Evolutionary conservation across 2,797 vertebrate genomes (phyloP).

Genomic region (Gymnocypris eckloni): DNA sequence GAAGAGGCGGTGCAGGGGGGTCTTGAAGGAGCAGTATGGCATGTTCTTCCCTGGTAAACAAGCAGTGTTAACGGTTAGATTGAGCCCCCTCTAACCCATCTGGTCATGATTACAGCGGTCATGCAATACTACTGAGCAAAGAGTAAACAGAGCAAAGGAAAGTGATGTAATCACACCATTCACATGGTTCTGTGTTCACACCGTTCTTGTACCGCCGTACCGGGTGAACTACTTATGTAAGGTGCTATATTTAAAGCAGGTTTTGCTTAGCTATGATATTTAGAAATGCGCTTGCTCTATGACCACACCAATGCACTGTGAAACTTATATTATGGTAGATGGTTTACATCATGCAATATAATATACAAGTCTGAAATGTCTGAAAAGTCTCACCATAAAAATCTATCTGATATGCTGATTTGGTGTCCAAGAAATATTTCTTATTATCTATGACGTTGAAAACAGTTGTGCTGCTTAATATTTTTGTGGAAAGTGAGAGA

Average conservation of each 20-base stretch:
- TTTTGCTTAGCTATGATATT: slow-evolving; percentile 35
- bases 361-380: too few relatives aligned
- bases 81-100: slow-evolving; percentile 62
- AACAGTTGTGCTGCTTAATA: background rate
- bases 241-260: slow-evolving; percentile 58
- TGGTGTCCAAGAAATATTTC: background rate
- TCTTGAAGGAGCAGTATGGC: slow-evolving; percentile 45
- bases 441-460: background rate
- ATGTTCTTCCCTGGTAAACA: slow-evolving; percentile 52
- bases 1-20: slow-evolving; percentile 41
- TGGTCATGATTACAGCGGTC: slow-evolving; percentile 69
- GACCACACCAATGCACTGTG: background rate
- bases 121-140: slow-evolving; percentile 66
- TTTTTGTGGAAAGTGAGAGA: background rate
- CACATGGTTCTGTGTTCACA: slow-evolving; percentile 46
- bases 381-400: background rate
- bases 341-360: background rate
- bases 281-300: background rate
- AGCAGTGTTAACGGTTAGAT: slow-evolving; percentile 33
- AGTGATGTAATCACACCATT: slow-evolving; percentile 64
- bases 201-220: slow-evolving; percentile 1
- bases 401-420: background rate
- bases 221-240: slow-evolving; percentile 1
- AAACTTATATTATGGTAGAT: background rate
- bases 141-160: slow-evolving; percentile 56